Base-by-base conservation (phyloP, 1,140 invertebrate genomes). In the Halictus rubicundus region DNA sequence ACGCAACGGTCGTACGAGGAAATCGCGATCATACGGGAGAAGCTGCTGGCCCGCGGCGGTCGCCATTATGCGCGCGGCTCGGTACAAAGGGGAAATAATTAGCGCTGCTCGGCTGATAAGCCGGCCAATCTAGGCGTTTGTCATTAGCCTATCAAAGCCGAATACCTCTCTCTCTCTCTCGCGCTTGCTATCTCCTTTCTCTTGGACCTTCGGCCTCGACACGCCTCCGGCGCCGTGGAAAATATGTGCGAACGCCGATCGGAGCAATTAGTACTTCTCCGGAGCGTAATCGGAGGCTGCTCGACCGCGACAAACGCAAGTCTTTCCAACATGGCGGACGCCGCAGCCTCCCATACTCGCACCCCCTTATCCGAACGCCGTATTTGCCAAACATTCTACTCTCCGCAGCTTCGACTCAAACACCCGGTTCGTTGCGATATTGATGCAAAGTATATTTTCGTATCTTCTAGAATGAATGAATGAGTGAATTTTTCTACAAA, bases 101-200 rank as follows among this genome's bases (percentile, higher is more conserved):
- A 93, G 92, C 90, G 88, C 84, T 86, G 77, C 85, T 86, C 87
- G 82, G 63, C 82, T 81, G 92, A 93, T 93, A 92, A 87, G 88
- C 83, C 85, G 87, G 87, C 68, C 92, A 92, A 93, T 93, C 92
- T 92, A 91, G 88, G 89, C 88, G 91, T 91, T 91, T 90, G 92
- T 92, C 92, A 93, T 93, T 93, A 93, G 92, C 89, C 91, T 93
- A 93, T 93, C 92, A 91, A 92, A 89, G 84, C 87, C 77, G 79
- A 90, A 91, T 89, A 83, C 87, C 88, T 86, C 75, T 85, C 60
- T n/a, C 54, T n/a, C 54, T 9, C 19, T 54, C 78, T 37, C 82
- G 72, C 71, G 78, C 32, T 49, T 57, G 52, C 60, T 78, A 54
- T 68, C 68, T 52, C 49, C 49, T 52, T 52, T 52, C 49, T 52